A percentile compares a stretch with the other conserved stretches of the same genome.
phyloP scores from a whole-genome alignment of 2,888 invertebrate species.

The Drepana falcataria region DNA sequence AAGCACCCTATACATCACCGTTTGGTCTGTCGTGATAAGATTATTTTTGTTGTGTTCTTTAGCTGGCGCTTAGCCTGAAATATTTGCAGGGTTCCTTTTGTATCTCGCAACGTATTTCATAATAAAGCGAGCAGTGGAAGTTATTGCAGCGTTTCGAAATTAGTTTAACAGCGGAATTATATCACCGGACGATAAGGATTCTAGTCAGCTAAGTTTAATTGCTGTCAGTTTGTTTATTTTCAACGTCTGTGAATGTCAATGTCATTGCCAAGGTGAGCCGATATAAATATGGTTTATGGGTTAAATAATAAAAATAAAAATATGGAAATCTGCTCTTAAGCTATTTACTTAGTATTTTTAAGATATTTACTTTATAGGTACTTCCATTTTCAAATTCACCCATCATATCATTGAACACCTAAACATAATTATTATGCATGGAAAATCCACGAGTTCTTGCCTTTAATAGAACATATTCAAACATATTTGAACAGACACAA shows the following conservation, averaged over 20 bases:
- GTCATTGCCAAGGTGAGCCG: too few species aligned
- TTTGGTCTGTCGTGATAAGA: slow-evolving; percentile 20
- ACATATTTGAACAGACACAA: background rate
- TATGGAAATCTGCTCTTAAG: too few species aligned
- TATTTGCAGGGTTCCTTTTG: slow-evolving; percentile 19
- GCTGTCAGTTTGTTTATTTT: background rate
- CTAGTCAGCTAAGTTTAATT: background rate
- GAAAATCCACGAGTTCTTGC: background rate
- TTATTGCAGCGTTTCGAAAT: slow-evolving; percentile 2
- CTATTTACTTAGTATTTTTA: too few species aligned
- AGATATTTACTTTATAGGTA: too few species aligned
- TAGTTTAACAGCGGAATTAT: background rate
- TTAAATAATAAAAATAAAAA: too few species aligned
- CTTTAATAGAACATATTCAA: background rate
- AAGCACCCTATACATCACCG: slow-evolving; percentile 30
- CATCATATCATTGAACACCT: too few species aligned
- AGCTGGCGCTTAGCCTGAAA: slow-evolving; percentile 24
- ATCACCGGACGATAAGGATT: background rate
- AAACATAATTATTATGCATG: too few species aligned
- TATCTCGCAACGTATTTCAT: slow-evolving; percentile 6
- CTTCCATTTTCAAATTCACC: too few species aligned
- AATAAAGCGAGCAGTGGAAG: slow-evolving; percentile 1
- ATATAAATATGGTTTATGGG: too few species aligned
- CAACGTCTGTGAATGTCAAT: too few species aligned
- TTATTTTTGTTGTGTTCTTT: slow-evolving; percentile 27